A percentile compares a stretch with the other conserved stretches of the same genome.
Conservation (phyloP, 2,797 vertebrate genomes). For the Melanogrammus aeglefinus region DNA sequence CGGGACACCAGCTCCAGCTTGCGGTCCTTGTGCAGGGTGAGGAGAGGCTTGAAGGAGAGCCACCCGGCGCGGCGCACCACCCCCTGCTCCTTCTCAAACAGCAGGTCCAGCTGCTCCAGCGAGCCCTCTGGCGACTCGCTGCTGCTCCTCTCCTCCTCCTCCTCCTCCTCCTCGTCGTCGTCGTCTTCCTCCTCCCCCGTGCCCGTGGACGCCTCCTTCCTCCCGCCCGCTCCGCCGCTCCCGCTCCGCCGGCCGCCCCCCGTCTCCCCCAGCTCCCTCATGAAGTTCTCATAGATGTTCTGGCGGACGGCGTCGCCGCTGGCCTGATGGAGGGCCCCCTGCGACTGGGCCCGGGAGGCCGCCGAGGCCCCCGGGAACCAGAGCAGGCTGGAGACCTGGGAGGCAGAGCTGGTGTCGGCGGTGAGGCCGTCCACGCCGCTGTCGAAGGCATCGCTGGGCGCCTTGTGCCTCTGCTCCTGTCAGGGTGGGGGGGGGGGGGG, state of each 20-base stretch:
- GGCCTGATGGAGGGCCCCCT: slow-evolving; percentile 77
- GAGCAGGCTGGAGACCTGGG: slow-evolving; percentile 75
- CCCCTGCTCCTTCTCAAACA: slow-evolving; percentile 93
- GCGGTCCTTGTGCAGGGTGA: slow-evolving; percentile 90
- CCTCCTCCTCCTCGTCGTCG: slow-evolving; percentile 57
- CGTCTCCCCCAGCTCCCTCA: slow-evolving; percentile 89
- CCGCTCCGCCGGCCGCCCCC: slow-evolving; percentile 65
- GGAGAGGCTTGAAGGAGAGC: slow-evolving; percentile 91
- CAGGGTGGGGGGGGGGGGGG: neutral
- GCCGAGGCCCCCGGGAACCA: slow-evolving; percentile 80
- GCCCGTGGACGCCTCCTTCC: slow-evolving; percentile 77
- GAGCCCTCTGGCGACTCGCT: slow-evolving; percentile 86
- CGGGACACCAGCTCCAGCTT: slow-evolving; percentile 88
- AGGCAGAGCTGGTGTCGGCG: slow-evolving; percentile 76
- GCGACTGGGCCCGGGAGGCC: slow-evolving; percentile 76
- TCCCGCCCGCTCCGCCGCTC: slow-evolving; percentile 64
- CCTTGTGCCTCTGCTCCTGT: slow-evolving; percentile 87
- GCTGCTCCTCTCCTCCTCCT: slow-evolving; percentile 78
- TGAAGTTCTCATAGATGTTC: slow-evolving; percentile 95
- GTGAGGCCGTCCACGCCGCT: slow-evolving; percentile 85
- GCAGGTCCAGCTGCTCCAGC: slow-evolving; percentile 85
- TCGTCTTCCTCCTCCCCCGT: slow-evolving; percentile 77
- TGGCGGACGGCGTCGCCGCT: slow-evolving; percentile 79
- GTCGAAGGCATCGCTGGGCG: slow-evolving; percentile 84
- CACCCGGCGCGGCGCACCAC: slow-evolving; percentile 92